Evolutionary conservation across 2,797 vertebrate species (phyloP).

Genomic region (Sitta carolinensis): DNA sequence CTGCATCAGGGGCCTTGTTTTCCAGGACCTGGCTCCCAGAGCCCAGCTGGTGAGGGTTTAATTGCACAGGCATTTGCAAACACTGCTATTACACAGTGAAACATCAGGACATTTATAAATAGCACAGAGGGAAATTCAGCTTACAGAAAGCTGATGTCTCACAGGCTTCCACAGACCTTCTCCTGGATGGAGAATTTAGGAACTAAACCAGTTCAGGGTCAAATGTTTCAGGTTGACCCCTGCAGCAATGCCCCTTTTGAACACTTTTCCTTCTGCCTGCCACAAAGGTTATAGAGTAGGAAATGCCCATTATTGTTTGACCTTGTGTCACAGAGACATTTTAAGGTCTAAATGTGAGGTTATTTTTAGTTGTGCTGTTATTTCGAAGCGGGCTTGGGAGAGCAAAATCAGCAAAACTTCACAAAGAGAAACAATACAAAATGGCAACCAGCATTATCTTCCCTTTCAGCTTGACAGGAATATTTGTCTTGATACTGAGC

Average conservation of each 20-base stretch:
- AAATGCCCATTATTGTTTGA: slow-evolving; percentile 76
- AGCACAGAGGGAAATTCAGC: background rate
- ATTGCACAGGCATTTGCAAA: background rate
- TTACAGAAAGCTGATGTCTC: background rate
- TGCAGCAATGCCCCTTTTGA: slow-evolving; percentile 67
- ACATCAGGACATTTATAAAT: background rate
- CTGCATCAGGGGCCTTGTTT: background rate
- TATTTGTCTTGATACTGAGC: slow-evolving; percentile 36
- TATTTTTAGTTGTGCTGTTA: slow-evolving; percentile 67
- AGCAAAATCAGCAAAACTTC: slow-evolving; percentile 28
- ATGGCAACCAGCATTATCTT: slow-evolving; percentile 27
- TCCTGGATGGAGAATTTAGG: slow-evolving; percentile 56
- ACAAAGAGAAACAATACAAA: slow-evolving; percentile 6
- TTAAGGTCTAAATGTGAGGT: slow-evolving; percentile 45
- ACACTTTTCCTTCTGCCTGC: slow-evolving; percentile 78
- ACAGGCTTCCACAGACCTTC: slow-evolving; percentile 9
- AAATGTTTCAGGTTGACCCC: slow-evolving; percentile 71
- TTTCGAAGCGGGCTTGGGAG: slow-evolving; percentile 16
- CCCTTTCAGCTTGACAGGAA: slow-evolving; percentile 31
- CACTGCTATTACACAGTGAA: background rate
- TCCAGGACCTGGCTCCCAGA: background rate
- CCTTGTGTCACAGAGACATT: slow-evolving; percentile 63
- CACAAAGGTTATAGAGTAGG: slow-evolving; percentile 76
- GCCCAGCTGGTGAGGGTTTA: background rate
- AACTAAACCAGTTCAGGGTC: slow-evolving; percentile 70